Conservation (phyloP, 2,888 invertebrate genomes). For the Helleia helle region DNA sequence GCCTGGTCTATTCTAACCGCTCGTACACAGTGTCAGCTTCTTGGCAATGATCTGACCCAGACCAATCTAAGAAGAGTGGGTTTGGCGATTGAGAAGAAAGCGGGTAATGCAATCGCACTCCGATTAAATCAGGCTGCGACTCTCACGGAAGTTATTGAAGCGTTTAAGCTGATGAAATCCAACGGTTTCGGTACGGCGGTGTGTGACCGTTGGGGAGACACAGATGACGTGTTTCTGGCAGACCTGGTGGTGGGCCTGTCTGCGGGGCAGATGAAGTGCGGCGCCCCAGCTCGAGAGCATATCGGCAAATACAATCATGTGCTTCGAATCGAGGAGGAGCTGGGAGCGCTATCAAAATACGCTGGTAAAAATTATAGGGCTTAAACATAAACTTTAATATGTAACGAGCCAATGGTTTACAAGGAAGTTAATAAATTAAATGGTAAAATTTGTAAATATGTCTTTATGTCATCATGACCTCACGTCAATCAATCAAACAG, state of each 20-base stretch:
- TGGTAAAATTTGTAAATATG: too few relatives aligned
- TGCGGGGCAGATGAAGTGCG: constrained; percentile 98
- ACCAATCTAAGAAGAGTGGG: constrained; percentile 91
- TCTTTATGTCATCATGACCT: too few relatives aligned
- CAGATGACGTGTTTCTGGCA: constrained; percentile 97
- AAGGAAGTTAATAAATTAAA: too few relatives aligned
- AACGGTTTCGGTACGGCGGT: constrained; percentile 89
- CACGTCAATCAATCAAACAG: too few relatives aligned
- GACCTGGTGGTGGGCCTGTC: constrained; percentile 98
- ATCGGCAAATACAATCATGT: constrained; percentile 98
- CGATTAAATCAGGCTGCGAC: constrained; percentile 99
- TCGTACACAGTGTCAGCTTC: constrained; percentile 82
- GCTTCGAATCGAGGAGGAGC: constrained; percentile 96
- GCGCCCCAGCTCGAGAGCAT: constrained; percentile 97
- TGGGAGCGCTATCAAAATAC: constrained; percentile 90
- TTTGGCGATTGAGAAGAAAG: constrained; percentile 93
- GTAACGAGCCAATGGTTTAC: too few relatives aligned
- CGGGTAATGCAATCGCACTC: constrained; percentile 93
- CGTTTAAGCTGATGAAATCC: constrained; percentile 92
- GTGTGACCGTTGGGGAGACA: constrained; percentile 88
- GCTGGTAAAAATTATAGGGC: constrained; percentile 95
- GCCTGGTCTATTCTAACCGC: constrained; percentile 88
- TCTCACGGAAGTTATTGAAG: constrained; percentile 96
- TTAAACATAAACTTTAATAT: too few relatives aligned
- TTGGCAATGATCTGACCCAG: constrained; percentile 96